phyloP scores from a whole-genome alignment of 1,140 invertebrate genomes.

The Ridgeia piscesae region DNA sequence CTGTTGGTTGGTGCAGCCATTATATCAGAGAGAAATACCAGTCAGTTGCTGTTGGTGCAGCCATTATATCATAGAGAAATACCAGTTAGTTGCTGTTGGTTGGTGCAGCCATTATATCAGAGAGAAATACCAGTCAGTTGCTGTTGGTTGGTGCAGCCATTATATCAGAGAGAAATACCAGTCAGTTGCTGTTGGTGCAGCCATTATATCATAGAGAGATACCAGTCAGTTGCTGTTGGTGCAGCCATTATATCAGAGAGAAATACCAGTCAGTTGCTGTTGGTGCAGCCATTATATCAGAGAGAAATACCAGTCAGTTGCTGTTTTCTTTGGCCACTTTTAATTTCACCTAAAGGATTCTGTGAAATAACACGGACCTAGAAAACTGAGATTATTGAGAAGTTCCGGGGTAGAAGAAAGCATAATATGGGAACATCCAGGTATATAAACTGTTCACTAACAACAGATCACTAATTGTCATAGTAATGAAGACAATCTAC shows the following conservation, averaged over 20 bases:
- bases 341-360: not conserved
- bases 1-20: not conserved
- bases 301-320: not conserved
- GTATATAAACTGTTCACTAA: not conserved
- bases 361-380: not conserved
- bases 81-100: not conserved
- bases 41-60: not conserved
- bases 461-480: not conserved
- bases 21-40: not conserved
- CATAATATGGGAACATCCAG: not conserved
- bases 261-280: too few relatives aligned
- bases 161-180: not conserved
- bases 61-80: not conserved
- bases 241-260: too few relatives aligned
- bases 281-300: too few relatives aligned
- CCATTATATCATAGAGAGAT: too few relatives aligned
- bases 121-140: not conserved
- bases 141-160: not conserved
- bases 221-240: too few relatives aligned
- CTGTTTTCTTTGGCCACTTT: not conserved
- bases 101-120: too few relatives aligned
- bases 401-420: not conserved
- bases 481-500: not conserved
- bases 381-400: not conserved
- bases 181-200: too few relatives aligned